A percentile compares a stretch with the other conserved stretches of the same genome.
Evolutionary conservation across 2,113 vertebrate species (phyloP).

Genomic region (Trichomycterus rosablanca): DNA sequence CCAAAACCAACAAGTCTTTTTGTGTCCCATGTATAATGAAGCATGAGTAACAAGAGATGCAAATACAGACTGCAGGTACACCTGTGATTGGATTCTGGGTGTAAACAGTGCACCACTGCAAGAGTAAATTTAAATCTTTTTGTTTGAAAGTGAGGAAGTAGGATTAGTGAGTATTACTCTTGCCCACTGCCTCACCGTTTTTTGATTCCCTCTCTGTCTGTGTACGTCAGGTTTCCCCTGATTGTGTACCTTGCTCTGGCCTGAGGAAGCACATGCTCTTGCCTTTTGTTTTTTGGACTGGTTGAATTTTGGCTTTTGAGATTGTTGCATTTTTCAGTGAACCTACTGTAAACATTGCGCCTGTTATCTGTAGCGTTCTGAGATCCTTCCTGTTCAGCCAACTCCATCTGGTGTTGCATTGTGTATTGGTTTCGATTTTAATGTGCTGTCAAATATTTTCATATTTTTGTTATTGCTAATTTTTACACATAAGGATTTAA

Average conservation of each 20-base stretch:
- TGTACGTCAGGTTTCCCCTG: slow-evolving; percentile 62
- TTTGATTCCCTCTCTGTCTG: slow-evolving; percentile 55
- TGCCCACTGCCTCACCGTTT: slow-evolving; percentile 33
- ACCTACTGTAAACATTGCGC: slow-evolving; percentile 28
- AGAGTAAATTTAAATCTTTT: too few species aligned
- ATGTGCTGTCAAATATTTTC: too few species aligned
- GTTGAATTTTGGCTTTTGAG: slow-evolving; percentile 4
- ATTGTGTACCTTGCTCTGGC: slow-evolving; percentile 58
- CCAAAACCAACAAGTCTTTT: too few species aligned
- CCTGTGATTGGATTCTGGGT: not conserved
- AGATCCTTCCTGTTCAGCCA: not conserved
- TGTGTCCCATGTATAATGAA: too few species aligned
- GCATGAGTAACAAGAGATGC: too few species aligned
- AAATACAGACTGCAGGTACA: too few species aligned
- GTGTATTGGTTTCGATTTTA: too few species aligned
- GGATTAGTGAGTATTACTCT: slow-evolving; percentile 49
- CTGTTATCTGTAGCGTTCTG: not conserved
- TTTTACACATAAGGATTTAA: too few species aligned
- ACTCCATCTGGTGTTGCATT: too few species aligned
- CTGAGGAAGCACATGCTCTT: slow-evolving; percentile 29
- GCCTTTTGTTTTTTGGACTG: slow-evolving; percentile 12
- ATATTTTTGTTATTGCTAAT: too few species aligned
- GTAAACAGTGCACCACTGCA: too few species aligned
- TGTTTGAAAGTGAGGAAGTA: slow-evolving; percentile 61
- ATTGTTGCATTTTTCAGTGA: slow-evolving; percentile 3